phyloP scores from a whole-genome alignment of 2,113 vertebrate species.

The Nipponia nippon region DNA sequence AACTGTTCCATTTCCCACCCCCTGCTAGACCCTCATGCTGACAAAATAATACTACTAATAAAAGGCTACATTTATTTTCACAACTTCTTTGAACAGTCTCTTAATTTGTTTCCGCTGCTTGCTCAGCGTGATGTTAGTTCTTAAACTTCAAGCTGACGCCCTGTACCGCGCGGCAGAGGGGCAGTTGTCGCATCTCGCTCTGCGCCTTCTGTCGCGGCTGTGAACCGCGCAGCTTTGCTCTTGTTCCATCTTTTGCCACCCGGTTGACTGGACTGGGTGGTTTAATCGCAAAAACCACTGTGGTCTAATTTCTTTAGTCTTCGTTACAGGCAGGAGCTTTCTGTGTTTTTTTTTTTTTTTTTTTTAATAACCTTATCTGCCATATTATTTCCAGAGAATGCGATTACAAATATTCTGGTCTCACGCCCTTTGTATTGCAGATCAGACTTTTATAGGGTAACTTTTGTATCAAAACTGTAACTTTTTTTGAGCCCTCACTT shows the following conservation, averaged over 20 bases:
- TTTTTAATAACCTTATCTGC: background rate
- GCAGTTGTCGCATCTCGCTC: background rate
- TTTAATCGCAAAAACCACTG: background rate
- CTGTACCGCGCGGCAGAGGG: fast-evolving
- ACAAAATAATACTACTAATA: background rate
- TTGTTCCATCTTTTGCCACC: background rate
- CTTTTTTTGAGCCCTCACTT: background rate
- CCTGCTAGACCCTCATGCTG: background rate
- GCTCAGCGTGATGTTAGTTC: background rate
- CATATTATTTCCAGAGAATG: background rate
- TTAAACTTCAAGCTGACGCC: background rate
- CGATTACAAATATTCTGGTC: background rate
- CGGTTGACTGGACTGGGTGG: background rate
- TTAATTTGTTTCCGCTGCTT: background rate
- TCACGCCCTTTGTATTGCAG: background rate
- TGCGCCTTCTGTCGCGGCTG: background rate
- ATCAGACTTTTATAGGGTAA: background rate
- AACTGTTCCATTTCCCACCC: background rate
- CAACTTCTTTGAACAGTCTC: background rate
- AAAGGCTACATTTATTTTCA: background rate
- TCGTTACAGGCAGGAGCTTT: background rate
- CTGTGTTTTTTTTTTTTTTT: background rate
- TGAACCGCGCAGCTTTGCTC: background rate
- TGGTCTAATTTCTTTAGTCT: background rate
- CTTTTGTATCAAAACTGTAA: background rate